A percentile compares a stretch with the other conserved stretches of the same genome.
These are phyloP conservation scores for Hybognathus amarus DNA, from an alignment of 2,797 vertebrate species.

Conservation along the genomic window DNA sequence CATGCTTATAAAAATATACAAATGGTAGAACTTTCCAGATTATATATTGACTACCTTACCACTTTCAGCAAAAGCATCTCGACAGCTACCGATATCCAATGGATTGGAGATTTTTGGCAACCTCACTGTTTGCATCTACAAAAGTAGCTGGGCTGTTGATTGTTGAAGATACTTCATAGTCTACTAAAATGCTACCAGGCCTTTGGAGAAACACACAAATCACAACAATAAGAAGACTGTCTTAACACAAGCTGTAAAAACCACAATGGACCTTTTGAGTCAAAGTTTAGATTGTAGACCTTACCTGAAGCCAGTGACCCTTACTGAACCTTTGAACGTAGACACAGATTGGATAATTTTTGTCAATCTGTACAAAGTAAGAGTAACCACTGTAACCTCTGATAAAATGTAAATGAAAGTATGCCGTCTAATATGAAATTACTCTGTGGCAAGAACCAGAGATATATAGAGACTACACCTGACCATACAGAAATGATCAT, in stretches of 20 bases:
- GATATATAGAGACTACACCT: not conserved
- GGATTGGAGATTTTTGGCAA: too few species aligned
- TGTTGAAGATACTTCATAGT: constrained; percentile 67
- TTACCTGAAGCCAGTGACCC: constrained; percentile 40
- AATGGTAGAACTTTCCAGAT: not conserved
- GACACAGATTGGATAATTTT: not conserved
- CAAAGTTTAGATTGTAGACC: not conserved
- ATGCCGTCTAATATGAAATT: not conserved
- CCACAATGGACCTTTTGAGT: not conserved
- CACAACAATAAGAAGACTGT: not conserved
- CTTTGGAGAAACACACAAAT: constrained; percentile 65
- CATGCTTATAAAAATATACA: too few species aligned
- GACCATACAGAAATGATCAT: not conserved
- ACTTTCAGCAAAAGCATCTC: constrained; percentile 41
- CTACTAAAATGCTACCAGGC: constrained; percentile 78
- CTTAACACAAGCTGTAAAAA: not conserved
- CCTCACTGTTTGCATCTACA: too few species aligned
- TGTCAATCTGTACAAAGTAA: constrained; percentile 39
- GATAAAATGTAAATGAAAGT: not conserved
- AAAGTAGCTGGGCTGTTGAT: not conserved
- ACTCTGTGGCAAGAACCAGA: not conserved
- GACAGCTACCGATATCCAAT: constrained; percentile 50
- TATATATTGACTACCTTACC: constrained; percentile 53
- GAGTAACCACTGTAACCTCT: not conserved
- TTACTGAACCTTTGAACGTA: not conserved